phyloP scores from a whole-genome alignment of 1,140 invertebrate genomes.

The Drosophila melanica region DNA sequence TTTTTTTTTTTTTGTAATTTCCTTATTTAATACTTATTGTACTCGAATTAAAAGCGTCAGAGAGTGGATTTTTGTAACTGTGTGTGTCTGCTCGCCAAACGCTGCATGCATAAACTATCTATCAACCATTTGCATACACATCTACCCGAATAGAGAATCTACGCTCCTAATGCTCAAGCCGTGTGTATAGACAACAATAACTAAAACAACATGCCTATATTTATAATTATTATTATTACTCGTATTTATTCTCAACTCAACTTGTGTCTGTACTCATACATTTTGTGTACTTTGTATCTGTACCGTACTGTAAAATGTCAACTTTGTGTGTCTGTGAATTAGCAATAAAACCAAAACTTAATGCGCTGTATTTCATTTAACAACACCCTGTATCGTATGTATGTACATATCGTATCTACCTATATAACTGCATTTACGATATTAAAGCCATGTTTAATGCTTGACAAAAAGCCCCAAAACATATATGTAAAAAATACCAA shows the following conservation, averaged over 20 bases:
- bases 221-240: constrained; percentile 30
- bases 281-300: constrained; percentile 52
- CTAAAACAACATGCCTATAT: constrained; percentile 35
- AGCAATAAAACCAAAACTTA: constrained; percentile 78
- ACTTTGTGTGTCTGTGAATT: constrained; percentile 76
- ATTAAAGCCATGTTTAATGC: constrained; percentile 43
- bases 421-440: constrained; percentile 7
- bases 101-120: constrained; percentile 56
- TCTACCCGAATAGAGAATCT: constrained; percentile 29
- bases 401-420: constrained; percentile 15
- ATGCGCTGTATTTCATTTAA: constrained; percentile 59
- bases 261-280: constrained; percentile 63
- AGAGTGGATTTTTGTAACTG: constrained; percentile 30
- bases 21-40: background rate
- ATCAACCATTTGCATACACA: constrained; percentile 31
- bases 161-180: constrained; percentile 63
- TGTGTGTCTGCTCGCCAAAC: constrained; percentile 26
- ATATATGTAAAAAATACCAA: background rate
- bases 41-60: constrained; percentile 19
- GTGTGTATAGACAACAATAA: constrained; percentile 38
- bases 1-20: too few relatives aligned
- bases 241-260: constrained; percentile 37
- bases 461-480: constrained; percentile 40
- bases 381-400: constrained; percentile 47
- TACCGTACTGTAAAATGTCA: constrained; percentile 67